Base-by-base conservation (phyloP, 2,888 invertebrate genomes). In the Tipula lateralis region DNA sequence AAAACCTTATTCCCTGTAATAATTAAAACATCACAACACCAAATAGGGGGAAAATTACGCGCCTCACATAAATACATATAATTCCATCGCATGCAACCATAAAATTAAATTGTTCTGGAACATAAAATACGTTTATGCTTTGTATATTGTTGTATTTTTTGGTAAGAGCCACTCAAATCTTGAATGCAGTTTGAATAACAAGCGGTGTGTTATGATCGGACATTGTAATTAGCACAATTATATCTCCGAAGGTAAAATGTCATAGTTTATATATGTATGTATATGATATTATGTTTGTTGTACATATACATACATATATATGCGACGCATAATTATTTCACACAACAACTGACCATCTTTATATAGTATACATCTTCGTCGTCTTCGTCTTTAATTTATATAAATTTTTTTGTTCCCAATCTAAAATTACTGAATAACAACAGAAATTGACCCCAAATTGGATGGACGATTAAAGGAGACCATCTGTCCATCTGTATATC, bases 21-120 rank as follows among this genome's bases (percentile, higher is more conserved):
- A 66, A 66, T 66, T 66, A 66, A 66, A 66, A 66, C 66, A 66
- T 66, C 66, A 66, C 66, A 24, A n/a, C 66, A 66, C 50, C 50
- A 50, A 24, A 66, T 19, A 66, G 66, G 66, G 66, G 66, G 66
- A 66, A 66, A 66, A 66, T 19, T 66, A 66, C 9, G 66, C 66
- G 66, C 66, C 24, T 66, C n/a, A 6, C 24, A 66, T 24, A 66
- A 66, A 66, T 16, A 44, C 44, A 44, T 44, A n/a, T 32, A 24
- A 66, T 66, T 24, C 66, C 66, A 7, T 66, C 24, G 24, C 66
- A 66, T 66, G 66, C 66, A 66, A 66, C 24, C 66, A 24, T 66
- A 24, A 24, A 66, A 66, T 66, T 66, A 66, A 66, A 66, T 66
- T 66, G 66, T 66, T 66, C 66, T 66, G 66, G 66, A 66, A 66